Evolutionary conservation across 2,113 vertebrate genomes (phyloP).

Genomic region (Ceyx cyanopectus): DNA sequence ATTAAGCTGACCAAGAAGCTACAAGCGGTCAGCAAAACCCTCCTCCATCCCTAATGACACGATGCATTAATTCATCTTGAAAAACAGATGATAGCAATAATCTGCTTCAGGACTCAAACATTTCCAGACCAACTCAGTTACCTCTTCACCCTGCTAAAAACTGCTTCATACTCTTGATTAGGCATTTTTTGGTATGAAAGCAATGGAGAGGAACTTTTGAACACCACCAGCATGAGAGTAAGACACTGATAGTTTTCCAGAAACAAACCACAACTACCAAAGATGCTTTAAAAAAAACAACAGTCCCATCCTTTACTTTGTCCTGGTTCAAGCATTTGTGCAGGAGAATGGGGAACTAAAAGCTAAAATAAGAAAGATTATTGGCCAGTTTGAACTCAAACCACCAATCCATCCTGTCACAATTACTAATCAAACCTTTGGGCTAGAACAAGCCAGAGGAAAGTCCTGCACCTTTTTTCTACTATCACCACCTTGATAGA

Average conservation of each 20-base stretch:
- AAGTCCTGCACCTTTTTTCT: not conserved
- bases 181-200: not conserved
- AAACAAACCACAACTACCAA: not conserved
- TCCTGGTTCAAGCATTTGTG: not conserved
- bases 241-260: not conserved
- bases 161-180: not conserved
- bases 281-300: not conserved
- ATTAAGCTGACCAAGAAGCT: not conserved
- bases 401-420: not conserved
- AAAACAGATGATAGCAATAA: rapidly evolving
- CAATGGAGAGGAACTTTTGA: not conserved
- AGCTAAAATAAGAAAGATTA: not conserved
- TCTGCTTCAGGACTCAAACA: not conserved
- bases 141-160: not conserved
- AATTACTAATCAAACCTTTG: not conserved
- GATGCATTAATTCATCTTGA: not conserved
- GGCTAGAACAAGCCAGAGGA: not conserved
- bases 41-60: not conserved
- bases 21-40: not conserved
- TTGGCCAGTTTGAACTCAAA: not conserved
- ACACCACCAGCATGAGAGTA: not conserved
- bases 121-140: not conserved
- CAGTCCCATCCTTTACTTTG: not conserved
- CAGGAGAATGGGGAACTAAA: not conserved
- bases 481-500: not conserved